Conservation (phyloP, 2,888 invertebrate genomes). For the Lasioglossum leucozonium region DNA sequence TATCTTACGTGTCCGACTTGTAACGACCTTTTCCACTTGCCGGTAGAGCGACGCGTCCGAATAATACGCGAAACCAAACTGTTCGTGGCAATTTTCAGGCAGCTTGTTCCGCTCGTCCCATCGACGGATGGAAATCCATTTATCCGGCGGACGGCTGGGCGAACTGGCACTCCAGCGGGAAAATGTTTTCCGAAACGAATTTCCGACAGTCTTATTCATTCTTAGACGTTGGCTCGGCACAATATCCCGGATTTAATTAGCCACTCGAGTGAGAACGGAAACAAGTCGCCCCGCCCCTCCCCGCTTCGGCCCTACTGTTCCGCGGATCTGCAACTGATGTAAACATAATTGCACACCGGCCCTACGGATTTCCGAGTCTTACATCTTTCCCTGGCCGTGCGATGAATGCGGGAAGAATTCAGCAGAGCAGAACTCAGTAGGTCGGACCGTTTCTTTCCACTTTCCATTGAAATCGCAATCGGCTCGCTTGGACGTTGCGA, state of each 20-base stretch:
- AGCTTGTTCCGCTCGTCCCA: not conserved
- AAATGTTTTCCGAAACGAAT: slow-evolving; percentile 51
- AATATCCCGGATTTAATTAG: slow-evolving; percentile 73
- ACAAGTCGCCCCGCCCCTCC: slow-evolving; percentile 60
- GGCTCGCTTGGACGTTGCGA: not conserved
- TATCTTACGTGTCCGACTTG: not conserved
- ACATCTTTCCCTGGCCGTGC: not conserved
- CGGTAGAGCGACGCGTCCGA: no score
- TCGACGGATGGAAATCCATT: not conserved
- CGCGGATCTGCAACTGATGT: slow-evolving; percentile 55
- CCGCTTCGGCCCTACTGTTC: slow-evolving; percentile 15
- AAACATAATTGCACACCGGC: slow-evolving; percentile 40
- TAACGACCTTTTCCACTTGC: not conserved
- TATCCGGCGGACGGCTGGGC: not conserved
- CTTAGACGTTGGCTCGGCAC: slow-evolving; percentile 60
- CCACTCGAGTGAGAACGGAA: slow-evolving; percentile 67
- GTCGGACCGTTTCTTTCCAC: not conserved
- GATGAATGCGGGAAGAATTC: slow-evolving; percentile 18
- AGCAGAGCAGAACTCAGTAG: not conserved
- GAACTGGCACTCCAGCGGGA: not conserved
- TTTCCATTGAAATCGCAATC: not conserved
- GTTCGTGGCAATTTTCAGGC: not conserved
- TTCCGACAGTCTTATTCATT: slow-evolving; percentile 61
- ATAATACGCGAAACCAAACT: not conserved
- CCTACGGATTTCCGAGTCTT: not conserved